Evolutionary conservation across 2,888 invertebrate species (phyloP), one percentile per base, ranked within the genome.

Genomic region (Phortica okadai): DNA sequence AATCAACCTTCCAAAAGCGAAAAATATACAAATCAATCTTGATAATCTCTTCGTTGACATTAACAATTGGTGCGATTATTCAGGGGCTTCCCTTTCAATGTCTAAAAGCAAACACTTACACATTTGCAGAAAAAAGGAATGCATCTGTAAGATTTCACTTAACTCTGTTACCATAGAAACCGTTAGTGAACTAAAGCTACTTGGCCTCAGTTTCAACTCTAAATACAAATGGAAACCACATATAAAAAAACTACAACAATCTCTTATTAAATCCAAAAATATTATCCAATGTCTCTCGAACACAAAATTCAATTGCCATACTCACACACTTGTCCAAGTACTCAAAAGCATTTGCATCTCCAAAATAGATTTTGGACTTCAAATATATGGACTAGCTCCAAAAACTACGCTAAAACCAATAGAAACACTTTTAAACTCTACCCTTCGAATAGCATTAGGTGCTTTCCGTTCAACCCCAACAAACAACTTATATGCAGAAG

Each of bases 1-100:
- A 0, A 21, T 21, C 1, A 21, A 21, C 1, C 45, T 58, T 42
- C 73, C 74, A 67, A 81, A 74, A 59, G 81, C 73, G 69, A 77
- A 82, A 81, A 50, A 7, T n/a, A 54, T 21, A 54, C 2, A 54
- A 54, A 54, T 54, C 7, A 54, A 54, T n/a, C 54, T 5, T 10
- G 7, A 54, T 0, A 54, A 4, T 54, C 7, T 54, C 2, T 54
- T 54, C n/a, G 54, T 54, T n/a, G 54, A 54, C 7, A 54, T 54
- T 14, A 54, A 54, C 10, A 54, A 54, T 54, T 2, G 54, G 3
- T 3, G 21, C 21, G 21, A 21, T 21, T 21, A 21, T 21, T 21
- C 21, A 21, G 21, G 21, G 21, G 21, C 21, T 5, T 14, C 10
- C n/a, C n/a, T 5, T 54, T 54, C 54, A 54, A n/a, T 54, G 10